Evolutionary conservation across 1,140 invertebrate genomes (phyloP).

Genomic region (Trichogramma pretiosum): DNA sequence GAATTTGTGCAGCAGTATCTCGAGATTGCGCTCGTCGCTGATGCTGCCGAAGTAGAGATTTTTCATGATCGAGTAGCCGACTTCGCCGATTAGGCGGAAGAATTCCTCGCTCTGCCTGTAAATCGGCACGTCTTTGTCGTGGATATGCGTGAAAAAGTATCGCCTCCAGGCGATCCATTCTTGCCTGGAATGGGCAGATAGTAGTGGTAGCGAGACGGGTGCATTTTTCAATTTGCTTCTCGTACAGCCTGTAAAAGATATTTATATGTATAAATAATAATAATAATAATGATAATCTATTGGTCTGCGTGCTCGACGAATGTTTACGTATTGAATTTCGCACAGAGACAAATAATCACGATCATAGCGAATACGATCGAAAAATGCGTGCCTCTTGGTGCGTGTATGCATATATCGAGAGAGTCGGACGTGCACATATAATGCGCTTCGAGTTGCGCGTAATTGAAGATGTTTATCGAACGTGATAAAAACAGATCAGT

Average conservation of each 20-base stretch:
- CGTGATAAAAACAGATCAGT: too few relatives aligned
- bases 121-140: constrained; percentile 1
- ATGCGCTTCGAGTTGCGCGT: background rate
- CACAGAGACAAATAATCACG: too few relatives aligned
- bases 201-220: background rate
- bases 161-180: constrained; percentile 15
- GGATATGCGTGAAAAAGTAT: constrained; percentile 5
- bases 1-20: constrained; percentile 16
- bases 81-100: constrained; percentile 12
- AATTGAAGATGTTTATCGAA: too few relatives aligned
- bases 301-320: background rate
- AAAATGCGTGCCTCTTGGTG: background rate
- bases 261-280: background rate
- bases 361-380: too few relatives aligned
- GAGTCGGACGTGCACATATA: background rate
- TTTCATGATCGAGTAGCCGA: constrained; percentile 9
- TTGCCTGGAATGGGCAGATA: background rate
- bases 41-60: constrained; percentile 4
- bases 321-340: too few relatives aligned
- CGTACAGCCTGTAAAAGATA: background rate
- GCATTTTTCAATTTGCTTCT: constrained; percentile 8
- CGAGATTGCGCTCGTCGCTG: constrained; percentile 4
- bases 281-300: background rate
- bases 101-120: constrained; percentile 6
- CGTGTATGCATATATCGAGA: background rate